Evolutionary conservation across 2,113 vertebrate genomes (phyloP).

Genomic region (Cyanoderma ruficeps): DNA sequence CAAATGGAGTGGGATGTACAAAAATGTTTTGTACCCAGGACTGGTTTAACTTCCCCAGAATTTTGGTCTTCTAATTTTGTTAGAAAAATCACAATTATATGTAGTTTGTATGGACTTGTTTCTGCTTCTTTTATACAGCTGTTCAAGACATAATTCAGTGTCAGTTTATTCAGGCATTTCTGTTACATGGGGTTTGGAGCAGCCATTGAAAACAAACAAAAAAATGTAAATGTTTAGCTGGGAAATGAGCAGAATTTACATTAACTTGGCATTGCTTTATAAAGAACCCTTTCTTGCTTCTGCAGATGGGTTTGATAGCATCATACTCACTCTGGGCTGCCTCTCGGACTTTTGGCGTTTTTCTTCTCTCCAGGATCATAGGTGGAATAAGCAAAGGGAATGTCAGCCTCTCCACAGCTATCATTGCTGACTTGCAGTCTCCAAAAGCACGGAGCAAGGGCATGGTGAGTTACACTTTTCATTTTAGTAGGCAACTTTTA

Average conservation of each 20-base stretch:
- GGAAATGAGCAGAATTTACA: background rate
- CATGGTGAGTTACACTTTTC: conserved; percentile 82
- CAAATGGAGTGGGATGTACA: background rate
- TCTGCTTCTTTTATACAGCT: background rate
- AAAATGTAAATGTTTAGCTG: background rate
- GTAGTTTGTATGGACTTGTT: background rate
- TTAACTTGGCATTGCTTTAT: background rate
- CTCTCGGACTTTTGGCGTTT: conserved; percentile 87
- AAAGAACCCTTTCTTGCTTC: background rate
- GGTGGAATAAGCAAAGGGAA: conserved; percentile 95
- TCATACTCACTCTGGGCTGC: conserved; percentile 91
- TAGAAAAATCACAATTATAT: background rate
- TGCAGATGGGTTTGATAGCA: conserved; percentile 84
- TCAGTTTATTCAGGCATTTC: background rate
- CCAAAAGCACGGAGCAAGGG: conserved; percentile 86
- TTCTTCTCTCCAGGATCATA: conserved; percentile 90
- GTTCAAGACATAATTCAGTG: background rate
- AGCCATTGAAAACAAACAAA: background rate
- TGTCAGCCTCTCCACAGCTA: conserved; percentile 90
- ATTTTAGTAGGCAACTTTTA: background rate
- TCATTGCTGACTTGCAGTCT: conserved; percentile 88
- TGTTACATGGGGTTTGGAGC: background rate
- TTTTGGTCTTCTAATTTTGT: background rate
- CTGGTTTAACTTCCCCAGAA: background rate
- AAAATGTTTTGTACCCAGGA: background rate